Conservation (phyloP, 2,113 vertebrate genomes). For the Melospiza melodia region DNA sequence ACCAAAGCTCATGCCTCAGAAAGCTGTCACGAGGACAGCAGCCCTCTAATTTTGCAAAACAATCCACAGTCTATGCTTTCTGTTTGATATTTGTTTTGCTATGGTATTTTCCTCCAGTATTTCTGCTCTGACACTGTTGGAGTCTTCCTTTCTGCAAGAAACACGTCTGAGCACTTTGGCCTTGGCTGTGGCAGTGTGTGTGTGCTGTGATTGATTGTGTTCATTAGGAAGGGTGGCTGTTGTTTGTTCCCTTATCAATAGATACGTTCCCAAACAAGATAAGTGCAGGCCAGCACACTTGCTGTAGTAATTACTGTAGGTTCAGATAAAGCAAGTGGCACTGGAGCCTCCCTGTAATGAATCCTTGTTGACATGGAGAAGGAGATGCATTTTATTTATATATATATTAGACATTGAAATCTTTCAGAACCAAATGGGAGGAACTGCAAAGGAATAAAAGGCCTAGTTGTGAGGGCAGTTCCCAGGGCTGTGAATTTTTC, state of each 20-base stretch:
- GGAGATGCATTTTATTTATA: slow-evolving; percentile 1
- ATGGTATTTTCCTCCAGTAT: not conserved
- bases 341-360: slow-evolving; percentile 55
- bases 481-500: too few species aligned
- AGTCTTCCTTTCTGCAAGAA: not conserved
- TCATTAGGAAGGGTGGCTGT: slow-evolving; percentile 70
- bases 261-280: slow-evolving; percentile 59
- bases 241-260: slow-evolving; percentile 73
- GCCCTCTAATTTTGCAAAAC: not conserved
- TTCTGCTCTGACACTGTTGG: not conserved
- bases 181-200: not conserved
- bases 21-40: not conserved
- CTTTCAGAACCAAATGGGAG: slow-evolving; percentile 29
- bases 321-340: slow-evolving; percentile 67
- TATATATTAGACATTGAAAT: slow-evolving; percentile 29
- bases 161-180: not conserved
- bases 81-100: not conserved
- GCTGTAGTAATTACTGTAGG: slow-evolving; percentile 70
- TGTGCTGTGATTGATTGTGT: slow-evolving; percentile 66
- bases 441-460: not conserved
- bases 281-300: slow-evolving; percentile 55
- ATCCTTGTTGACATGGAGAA: slow-evolving; percentile 62
- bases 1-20: not conserved
- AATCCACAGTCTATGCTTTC: not conserved
- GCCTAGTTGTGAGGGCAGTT: not conserved